Base-by-base conservation (phyloP, 2,888 invertebrate species). In the Alcis repandata region DNA sequence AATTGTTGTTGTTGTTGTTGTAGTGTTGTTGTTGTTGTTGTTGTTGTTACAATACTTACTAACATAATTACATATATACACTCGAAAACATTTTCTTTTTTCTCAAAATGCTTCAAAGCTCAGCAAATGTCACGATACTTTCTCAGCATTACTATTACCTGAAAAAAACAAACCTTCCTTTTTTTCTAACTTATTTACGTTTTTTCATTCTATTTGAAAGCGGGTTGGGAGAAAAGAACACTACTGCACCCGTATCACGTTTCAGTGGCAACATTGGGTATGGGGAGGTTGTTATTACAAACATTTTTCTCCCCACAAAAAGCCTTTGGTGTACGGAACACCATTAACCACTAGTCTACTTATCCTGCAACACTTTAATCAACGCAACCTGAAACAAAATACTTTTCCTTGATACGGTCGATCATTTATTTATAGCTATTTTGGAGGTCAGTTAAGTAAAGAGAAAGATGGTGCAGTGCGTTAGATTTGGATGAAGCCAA, bases 401-500 rank as follows among this genome's bases (percentile, higher is more conserved):
- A 51, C 43, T 43, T 63, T 45, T 17, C 19, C 27, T 41, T 43
- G 43, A 49, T 57, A 45, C 57, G 57, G 58, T 51, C 22, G 20
- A 69, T 72, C 58, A 64, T 59, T 64, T 69, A 69, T 71, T 67
- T 66, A 69, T 63, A 54, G 69, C 45, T 63, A 43, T 11, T 43
- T 43, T 43, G 56, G 57, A 40, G 61, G 33, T 8, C 51, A 57
- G 20, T 19, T 38, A 33, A 46, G 54, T 38, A 15, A 45, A 52
- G 43, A 57, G 36, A 11, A 7, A 36, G 54, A 54, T 61, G 27
- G 53, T n/a, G n/a, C n/a, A n/a, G n/a, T n/a, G n/a, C n/a, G n/a
- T n/a, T n/a, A n/a, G n/a, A n/a, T n/a, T n/a, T n/a, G n/a, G n/a
- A n/a, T n/a, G n/a, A n/a, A n/a, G n/a, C n/a, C n/a, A n/a, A n/a